Percentiles rank a stretch among this genome's conserved stretches.
Conservation (phyloP, 2,888 invertebrate species). For the Liopterus haemorrhoidalis region DNA sequence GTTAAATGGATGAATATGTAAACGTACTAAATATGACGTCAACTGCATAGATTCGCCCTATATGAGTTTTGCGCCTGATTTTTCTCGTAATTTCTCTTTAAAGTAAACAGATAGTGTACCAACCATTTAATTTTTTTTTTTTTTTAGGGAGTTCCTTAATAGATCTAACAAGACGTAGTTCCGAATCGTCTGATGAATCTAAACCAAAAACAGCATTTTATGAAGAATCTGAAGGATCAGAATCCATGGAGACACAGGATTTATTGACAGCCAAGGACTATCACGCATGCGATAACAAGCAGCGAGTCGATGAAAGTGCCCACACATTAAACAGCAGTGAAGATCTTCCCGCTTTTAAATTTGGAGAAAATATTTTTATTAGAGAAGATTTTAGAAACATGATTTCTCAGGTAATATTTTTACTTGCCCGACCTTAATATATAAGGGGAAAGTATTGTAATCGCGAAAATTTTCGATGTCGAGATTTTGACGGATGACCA, state of each 20-base stretch:
- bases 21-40: no score
- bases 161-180: no score
- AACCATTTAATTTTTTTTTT: no score
- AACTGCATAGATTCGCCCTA: no score
- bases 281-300: slow-evolving; percentile 35
- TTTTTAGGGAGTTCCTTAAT: slow-evolving; percentile 9
- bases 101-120: no score
- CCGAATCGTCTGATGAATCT: not conserved
- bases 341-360: slow-evolving; percentile 38
- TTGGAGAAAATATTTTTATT: slow-evolving; percentile 40
- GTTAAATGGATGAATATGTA: no score
- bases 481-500: not conserved
- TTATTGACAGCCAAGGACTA: slow-evolving; percentile 30
- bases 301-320: slow-evolving; percentile 9
- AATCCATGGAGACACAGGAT: no score
- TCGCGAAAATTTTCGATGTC: not conserved
- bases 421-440: not conserved
- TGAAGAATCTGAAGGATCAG: slow-evolving; percentile 13
- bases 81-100: no score
- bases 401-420: slow-evolving; percentile 36
- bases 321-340: slow-evolving; percentile 17
- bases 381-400: slow-evolving; percentile 43
- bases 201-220: no score
- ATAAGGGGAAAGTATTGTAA: not conserved
- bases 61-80: no score